These are phyloP conservation scores for Dinocampus coccinellae DNA, from an alignment of 2,888 invertebrate species.

Conservation along the genomic window DNA sequence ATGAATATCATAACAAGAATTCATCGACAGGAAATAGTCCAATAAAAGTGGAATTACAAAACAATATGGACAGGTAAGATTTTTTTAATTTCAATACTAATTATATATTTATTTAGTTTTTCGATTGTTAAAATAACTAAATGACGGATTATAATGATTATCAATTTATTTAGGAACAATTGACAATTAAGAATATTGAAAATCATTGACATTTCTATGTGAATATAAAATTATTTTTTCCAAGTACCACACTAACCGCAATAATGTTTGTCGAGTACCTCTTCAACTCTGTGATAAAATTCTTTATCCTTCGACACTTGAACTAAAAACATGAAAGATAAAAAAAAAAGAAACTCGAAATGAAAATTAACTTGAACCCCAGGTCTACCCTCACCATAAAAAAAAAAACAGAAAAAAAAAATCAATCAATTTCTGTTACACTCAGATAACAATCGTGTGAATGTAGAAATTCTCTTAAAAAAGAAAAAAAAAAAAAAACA, in stretches of 20 bases:
- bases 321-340: background rate
- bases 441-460: background rate
- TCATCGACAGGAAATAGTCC: slow-evolving; percentile 92
- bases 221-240: no score
- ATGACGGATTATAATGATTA: no score
- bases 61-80: slow-evolving; percentile 71
- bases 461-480: no score
- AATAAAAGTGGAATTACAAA: slow-evolving; percentile 77
- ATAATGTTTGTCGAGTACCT: slow-evolving; percentile 15
- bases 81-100: background rate
- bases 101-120: no score
- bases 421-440: slow-evolving; percentile 28
- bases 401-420: background rate
- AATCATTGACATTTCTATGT: no score
- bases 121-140: no score
- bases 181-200: no score
- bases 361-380: background rate
- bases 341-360: background rate
- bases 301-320: background rate
- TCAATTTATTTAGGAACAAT: no score
- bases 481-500: no score
- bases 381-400: background rate
- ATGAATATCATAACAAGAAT: slow-evolving; percentile 83
- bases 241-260: slow-evolving; percentile 31
- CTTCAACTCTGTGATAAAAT: slow-evolving; percentile 27